Conservation (phyloP, 2,888 invertebrate species). For the Podotricha telesiphe region DNA sequence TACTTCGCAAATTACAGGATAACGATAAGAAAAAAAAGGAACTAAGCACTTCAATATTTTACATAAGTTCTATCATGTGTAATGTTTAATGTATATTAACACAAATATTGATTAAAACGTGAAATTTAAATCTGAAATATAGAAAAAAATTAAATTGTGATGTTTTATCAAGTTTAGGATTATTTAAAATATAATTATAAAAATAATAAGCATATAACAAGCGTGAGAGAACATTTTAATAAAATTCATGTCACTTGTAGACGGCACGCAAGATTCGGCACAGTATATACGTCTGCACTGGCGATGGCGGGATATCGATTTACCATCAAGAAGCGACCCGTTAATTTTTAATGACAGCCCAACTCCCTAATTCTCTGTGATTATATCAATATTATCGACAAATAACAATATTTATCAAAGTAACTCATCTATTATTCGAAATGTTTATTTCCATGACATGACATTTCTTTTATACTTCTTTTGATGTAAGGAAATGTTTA, state of each 20-base stretch:
- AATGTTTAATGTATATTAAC: too few relatives aligned
- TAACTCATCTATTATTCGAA: slow-evolving; percentile 49
- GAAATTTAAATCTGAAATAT: too few relatives aligned
- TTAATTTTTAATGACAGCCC: slow-evolving; percentile 74
- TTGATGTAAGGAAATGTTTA: not conserved
- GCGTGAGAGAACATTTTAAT: not conserved
- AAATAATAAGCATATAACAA: not conserved
- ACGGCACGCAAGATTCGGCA: slow-evolving; percentile 21
- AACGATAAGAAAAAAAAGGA: too few relatives aligned
- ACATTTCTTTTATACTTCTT: not conserved
- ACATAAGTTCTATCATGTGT: too few relatives aligned
- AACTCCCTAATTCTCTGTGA: slow-evolving; percentile 67
- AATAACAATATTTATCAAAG: slow-evolving; percentile 54
- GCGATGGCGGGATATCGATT: slow-evolving; percentile 62
- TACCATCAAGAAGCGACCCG: slow-evolving; percentile 67
- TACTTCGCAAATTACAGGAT: too few relatives aligned
- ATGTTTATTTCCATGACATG: slow-evolving; percentile 8
- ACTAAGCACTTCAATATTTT: too few relatives aligned
- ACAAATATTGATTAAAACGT: too few relatives aligned
- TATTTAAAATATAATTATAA: not conserved
- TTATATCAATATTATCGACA: slow-evolving; percentile 64
- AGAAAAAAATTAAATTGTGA: too few relatives aligned
- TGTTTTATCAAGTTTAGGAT: not conserved
- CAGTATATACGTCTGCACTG: slow-evolving; percentile 40
- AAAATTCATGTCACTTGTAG: slow-evolving; percentile 12